Evolutionary conservation across 1,140 invertebrate species (phyloP).

Genomic region (Microplitis mediator): DNA sequence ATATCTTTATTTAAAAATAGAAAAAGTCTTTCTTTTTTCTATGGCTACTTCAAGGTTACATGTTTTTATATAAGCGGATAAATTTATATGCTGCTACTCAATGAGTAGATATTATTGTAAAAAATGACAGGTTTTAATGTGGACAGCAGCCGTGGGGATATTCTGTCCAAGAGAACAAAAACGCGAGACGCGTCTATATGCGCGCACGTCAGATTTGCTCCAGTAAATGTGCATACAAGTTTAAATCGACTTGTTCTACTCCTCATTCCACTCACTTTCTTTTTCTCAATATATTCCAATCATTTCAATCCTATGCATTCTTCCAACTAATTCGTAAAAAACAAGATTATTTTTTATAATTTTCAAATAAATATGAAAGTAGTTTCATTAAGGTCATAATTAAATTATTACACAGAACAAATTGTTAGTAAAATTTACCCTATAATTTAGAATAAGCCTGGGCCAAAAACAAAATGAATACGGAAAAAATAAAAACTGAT

Average conservation of each 20-base stretch:
- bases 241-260: not conserved
- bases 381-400: no score
- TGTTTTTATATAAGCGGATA: no score
- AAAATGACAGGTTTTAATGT: not conserved
- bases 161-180: not conserved
- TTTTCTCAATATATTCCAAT: not conserved
- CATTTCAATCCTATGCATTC: not conserved
- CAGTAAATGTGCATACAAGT: constrained; percentile 9
- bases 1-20: no score
- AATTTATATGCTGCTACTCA: not conserved
- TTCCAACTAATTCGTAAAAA: not conserved
- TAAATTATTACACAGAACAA: no score
- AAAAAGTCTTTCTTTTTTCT: no score
- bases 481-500: no score
- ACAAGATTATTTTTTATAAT: not conserved
- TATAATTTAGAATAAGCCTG: no score
- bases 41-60: no score
- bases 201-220: constrained; percentile 8
- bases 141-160: not conserved
- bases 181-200: not conserved
- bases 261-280: not conserved
- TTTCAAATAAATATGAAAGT: no score
- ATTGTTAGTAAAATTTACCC: no score
- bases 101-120: not conserved
- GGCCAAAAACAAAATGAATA: no score